Percentiles rank a stretch among this genome's conserved stretches.
Evolutionary conservation across 2,113 vertebrate genomes (phyloP).

Genomic region (Dicrurus megarhynchus): DNA sequence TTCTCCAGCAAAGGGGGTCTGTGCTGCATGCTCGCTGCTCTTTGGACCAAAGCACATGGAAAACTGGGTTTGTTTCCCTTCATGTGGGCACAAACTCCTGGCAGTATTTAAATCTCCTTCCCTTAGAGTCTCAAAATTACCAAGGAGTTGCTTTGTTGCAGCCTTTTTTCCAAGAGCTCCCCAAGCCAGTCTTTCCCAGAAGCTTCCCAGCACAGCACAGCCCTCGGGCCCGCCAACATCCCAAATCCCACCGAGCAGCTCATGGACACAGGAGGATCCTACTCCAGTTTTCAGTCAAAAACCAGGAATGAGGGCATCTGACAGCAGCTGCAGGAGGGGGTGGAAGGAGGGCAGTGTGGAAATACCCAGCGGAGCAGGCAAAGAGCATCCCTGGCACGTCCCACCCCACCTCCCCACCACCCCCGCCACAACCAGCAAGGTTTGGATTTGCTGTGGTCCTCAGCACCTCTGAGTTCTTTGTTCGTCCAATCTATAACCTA

Average conservation of each 20-base stretch:
- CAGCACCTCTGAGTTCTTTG: neutral
- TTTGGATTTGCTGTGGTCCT: neutral
- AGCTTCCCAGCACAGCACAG: neutral
- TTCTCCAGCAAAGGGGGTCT: neutral
- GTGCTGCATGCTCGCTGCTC: neutral
- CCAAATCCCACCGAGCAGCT: neutral
- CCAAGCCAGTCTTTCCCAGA: neutral
- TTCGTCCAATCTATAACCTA: neutral
- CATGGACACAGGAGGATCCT: accelerated
- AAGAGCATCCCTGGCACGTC: neutral
- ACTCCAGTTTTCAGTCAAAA: accelerated
- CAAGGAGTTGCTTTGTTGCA: neutral
- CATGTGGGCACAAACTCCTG: neutral
- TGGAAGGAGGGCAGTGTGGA: accelerated
- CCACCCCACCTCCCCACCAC: neutral
- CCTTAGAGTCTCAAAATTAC: neutral
- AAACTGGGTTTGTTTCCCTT: neutral
- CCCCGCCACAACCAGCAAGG: neutral
- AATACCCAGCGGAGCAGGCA: accelerated
- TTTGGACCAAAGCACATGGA: neutral
- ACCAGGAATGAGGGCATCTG: accelerated
- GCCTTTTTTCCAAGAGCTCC: neutral
- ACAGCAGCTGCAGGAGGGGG: neutral
- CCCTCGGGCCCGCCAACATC: accelerated
- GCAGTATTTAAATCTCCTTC: neutral